phyloP scores from a whole-genome alignment of 2,113 vertebrate genomes.

The Ovibos moschatus region DNA sequence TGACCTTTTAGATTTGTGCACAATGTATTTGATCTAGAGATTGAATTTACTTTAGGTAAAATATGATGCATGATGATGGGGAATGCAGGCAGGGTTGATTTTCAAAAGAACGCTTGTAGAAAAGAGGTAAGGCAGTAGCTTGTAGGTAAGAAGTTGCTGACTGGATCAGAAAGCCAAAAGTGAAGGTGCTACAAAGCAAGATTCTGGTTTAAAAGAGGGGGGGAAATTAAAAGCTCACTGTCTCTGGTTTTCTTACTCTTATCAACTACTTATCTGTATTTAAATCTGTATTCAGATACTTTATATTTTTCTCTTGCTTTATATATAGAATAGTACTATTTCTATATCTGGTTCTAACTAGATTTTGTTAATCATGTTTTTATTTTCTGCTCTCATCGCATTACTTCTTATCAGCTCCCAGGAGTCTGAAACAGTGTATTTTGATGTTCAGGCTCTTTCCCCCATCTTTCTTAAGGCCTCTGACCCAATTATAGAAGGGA shows the following conservation, averaged over 20 bases:
- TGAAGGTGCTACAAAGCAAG: not conserved
- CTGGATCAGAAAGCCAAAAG: not conserved
- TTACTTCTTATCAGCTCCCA: not conserved
- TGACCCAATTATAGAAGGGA: not conserved
- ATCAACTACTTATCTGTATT: not conserved
- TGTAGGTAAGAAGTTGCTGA: not conserved
- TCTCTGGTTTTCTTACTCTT: not conserved
- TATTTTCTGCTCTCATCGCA: not conserved
- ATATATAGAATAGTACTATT: not conserved
- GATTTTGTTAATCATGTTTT: not conserved
- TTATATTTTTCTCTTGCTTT: not conserved
- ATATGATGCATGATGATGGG: not conserved
- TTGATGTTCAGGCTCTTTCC: not conserved
- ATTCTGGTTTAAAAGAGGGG: not conserved
- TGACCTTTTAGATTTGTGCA: not conserved
- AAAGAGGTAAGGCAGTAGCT: not conserved
- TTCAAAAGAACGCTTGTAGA: not conserved
- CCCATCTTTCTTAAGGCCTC: not conserved
- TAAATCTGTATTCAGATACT: not conserved
- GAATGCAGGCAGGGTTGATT: not conserved
- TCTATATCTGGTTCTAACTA: not conserved
- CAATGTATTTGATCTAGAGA: not conserved
- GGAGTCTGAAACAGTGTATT: not conserved
- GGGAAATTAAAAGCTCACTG: not conserved
- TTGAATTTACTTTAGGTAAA: not conserved